A percentile compares a stretch with the other conserved stretches of the same genome.
These are phyloP conservation scores for Oscheius sp. DNA, from an alignment of 2,888 invertebrate genomes.

Conservation along the genomic window DNA sequence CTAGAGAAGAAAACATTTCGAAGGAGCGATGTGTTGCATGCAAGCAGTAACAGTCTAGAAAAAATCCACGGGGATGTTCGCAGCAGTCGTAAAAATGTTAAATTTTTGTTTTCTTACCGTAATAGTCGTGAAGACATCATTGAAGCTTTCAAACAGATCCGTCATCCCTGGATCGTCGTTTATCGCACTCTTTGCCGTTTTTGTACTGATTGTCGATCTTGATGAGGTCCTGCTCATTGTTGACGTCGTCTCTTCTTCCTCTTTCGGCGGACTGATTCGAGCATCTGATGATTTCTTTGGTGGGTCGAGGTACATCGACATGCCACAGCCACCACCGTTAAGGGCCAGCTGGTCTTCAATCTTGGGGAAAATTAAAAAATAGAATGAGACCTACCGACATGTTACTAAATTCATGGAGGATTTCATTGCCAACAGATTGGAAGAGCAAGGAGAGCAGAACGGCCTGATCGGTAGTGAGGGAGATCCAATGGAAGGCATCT, in stretches of 20 bases:
- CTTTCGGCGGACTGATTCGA: not conserved
- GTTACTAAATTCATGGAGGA: constrained; percentile 74
- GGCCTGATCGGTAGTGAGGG: constrained; percentile 79
- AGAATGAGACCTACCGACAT: constrained; percentile 71
- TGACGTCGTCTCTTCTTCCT: constrained; percentile 4
- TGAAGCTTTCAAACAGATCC: constrained; percentile 33
- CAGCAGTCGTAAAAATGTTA: not conserved
- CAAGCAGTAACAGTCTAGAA: not conserved
- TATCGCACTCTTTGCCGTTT: constrained; percentile 17
- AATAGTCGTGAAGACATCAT: constrained; percentile 59
- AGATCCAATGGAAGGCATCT: constrained; percentile 84
- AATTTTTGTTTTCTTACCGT: constrained; percentile 49
- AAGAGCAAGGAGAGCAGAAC: constrained; percentile 94
- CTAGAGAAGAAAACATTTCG: not conserved
- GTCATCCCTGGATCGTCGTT: constrained; percentile 27
- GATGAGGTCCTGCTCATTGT: constrained; percentile 41
- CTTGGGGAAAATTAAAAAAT: constrained; percentile 30
- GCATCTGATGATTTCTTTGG: not conserved
- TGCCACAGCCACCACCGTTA: constrained; percentile 31
- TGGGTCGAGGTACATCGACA: constrained; percentile 30
- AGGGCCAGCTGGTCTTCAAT: constrained; percentile 26
- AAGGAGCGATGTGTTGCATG: not conserved
- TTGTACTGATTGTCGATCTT: constrained; percentile 31
- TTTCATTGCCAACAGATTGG: constrained; percentile 90
- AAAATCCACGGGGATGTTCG: not conserved